phyloP scores from a whole-genome alignment of 2,888 invertebrate species.

The Altica lythri region DNA sequence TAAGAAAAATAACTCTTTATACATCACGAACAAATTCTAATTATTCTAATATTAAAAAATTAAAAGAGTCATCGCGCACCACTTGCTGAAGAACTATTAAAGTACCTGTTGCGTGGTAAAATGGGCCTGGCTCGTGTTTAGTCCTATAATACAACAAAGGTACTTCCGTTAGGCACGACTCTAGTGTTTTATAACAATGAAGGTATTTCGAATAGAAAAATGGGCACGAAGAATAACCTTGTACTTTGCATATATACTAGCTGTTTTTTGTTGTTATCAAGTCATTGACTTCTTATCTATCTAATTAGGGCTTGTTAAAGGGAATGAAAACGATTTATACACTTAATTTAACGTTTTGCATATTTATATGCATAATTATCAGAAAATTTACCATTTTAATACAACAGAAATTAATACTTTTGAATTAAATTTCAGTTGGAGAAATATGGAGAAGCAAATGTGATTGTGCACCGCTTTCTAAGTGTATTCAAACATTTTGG shows the following conservation, averaged over 20 bases:
- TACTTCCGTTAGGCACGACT: slow-evolving; percentile 33
- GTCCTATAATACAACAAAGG: slow-evolving; percentile 20
- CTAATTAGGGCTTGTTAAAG: no score
- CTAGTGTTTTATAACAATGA: slow-evolving; percentile 31
- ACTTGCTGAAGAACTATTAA: slow-evolving; percentile 11
- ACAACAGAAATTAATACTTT: no score
- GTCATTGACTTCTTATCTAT: no score
- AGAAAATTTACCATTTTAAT: no score
- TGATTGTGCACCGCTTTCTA: no score
- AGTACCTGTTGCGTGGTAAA: background rate
- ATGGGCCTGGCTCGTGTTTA: slow-evolving; percentile 9
- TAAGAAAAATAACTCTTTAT: slow-evolving; percentile 27
- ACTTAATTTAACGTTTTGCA: no score
- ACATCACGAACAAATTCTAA: slow-evolving; percentile 10
- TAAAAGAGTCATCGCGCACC: background rate
- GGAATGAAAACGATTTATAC: no score
- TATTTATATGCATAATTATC: no score
- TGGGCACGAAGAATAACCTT: slow-evolving; percentile 33
- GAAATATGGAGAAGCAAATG: no score
- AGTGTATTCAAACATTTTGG: no score
- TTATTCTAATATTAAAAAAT: background rate
- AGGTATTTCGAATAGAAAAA: slow-evolving; percentile 28
- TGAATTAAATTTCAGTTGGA: no score
- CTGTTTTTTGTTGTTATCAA: no score
- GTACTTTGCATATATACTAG: slow-evolving; percentile 21